A percentile compares a stretch with the other conserved stretches of the same genome.
Conservation (phyloP, 2,113 vertebrate genomes). For the Oreochromis aureus region DNA sequence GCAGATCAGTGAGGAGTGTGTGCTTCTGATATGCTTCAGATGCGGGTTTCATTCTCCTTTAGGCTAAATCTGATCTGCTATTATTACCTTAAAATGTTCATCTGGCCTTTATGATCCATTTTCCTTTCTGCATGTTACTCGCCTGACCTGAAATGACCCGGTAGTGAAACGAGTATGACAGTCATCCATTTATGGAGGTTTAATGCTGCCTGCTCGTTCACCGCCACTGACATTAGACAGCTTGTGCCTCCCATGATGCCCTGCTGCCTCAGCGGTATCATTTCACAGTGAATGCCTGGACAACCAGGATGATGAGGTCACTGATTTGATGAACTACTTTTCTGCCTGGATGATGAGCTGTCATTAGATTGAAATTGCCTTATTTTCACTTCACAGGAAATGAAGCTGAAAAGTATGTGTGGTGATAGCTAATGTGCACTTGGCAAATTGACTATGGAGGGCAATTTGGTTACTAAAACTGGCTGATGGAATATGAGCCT, state of each 20-base stretch:
- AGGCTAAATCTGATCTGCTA: neutral
- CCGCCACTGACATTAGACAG: neutral
- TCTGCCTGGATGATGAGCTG: conserved; percentile 26
- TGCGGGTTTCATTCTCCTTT: neutral
- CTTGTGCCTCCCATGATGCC: neutral
- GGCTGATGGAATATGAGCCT: conserved; percentile 15
- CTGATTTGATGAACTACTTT: conserved; percentile 13
- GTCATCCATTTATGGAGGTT: neutral
- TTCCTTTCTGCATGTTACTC: neutral
- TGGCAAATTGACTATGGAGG: neutral
- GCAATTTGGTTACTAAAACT: conserved; percentile 18
- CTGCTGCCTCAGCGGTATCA: neutral
- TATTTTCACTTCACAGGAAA: conserved; percentile 31
- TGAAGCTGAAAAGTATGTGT: conserved; percentile 22
- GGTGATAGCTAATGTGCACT: conserved; percentile 17
- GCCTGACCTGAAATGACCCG: neutral
- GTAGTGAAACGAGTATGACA: neutral
- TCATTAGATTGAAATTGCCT: conserved; percentile 21
- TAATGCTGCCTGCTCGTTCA: neutral
- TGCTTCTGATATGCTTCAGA: neutral
- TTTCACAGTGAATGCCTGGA: conserved; percentile 22
- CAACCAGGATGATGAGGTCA: conserved; percentile 7
- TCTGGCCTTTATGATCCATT: neutral
- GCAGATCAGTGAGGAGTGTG: neutral
- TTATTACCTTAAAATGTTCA: neutral